Base-by-base conservation (phyloP, 2,888 invertebrate species). In the Lucinisca nassula region DNA sequence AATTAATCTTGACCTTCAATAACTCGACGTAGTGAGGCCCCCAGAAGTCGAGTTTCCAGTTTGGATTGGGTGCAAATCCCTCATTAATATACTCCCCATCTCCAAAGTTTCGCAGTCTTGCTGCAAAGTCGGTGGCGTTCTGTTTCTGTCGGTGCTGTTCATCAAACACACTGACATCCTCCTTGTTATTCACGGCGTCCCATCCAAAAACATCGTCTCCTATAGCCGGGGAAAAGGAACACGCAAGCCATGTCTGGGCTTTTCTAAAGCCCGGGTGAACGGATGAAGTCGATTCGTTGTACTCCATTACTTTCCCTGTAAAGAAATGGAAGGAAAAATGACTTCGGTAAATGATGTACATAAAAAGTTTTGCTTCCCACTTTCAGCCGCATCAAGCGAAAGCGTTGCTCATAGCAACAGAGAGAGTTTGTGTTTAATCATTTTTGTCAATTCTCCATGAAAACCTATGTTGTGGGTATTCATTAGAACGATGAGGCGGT, bases 41-140 rank as follows among this genome's bases (percentile, higher is more conserved):
- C 94, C 94, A 94, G 84, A 92, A 94, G 49, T 91, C 90, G 0
- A 73, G 73, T 78, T 91, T 85, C 94, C 94, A 94, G 49, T 90
- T 76, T 1, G 87, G 75, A 40, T 91, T 86, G 30, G 92, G 85
- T 24, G 87, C 87, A 0, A 90, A 87, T 0, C 92, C 87, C 58
- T 93, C 94, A 70, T 93, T 93, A 27, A 90, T 82, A 81, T 93
- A 93, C 74, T 90, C 82, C 0, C 92, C 93, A n/a, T 86, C 38
- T 6, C 93, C 93, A 21, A 90, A 89, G 10, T 24, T 30, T 21
- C 83, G 70, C 4, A 91, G 45, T 12, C 76, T 75, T 2, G 55
- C 21, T 10, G 73, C 82, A 14, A 81, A 61, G n/a, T 61, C 6
- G 40, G 55, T 85, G 17, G 61, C 80, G 30, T 38, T 30, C 0